Conservation (phyloP, 2,113 vertebrate genomes). For the Ginglymostoma cirratum region DNA sequence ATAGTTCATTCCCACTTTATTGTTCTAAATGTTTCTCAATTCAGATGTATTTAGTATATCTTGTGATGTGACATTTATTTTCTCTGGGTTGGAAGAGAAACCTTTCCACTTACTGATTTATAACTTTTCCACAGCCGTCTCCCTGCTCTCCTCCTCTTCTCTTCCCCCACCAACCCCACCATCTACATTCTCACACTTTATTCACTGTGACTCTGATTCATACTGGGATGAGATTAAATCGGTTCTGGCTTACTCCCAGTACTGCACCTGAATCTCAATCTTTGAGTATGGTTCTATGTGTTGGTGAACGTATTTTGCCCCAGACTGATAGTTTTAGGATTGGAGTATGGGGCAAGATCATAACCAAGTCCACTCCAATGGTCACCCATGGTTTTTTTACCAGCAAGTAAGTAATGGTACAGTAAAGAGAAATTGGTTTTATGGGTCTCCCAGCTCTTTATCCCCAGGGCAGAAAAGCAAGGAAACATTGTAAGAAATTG, state of each 20-base stretch:
- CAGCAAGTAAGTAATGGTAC: not conserved
- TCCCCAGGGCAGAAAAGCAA: not conserved
- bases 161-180: not conserved
- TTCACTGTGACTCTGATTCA: not conserved
- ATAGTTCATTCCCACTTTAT: not conserved
- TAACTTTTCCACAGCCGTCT: not conserved
- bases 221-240: constrained; percentile 18
- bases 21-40: not conserved
- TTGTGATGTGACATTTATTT: not conserved
- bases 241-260: not conserved
- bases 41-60: not conserved
- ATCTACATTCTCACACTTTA: not conserved
- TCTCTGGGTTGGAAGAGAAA: not conserved
- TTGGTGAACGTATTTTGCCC: not conserved
- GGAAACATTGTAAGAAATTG: not conserved
- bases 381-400: not conserved
- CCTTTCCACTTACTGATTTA: not conserved
- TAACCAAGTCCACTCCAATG: not conserved
- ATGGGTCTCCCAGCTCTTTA: not conserved
- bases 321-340: not conserved
- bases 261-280: not conserved
- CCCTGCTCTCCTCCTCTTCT: too few relatives aligned
- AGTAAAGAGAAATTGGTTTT: not conserved
- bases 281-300: not conserved
- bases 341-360: not conserved